phyloP scores from a whole-genome alignment of 2,113 vertebrate species.

The Pogona vitticeps region DNA sequence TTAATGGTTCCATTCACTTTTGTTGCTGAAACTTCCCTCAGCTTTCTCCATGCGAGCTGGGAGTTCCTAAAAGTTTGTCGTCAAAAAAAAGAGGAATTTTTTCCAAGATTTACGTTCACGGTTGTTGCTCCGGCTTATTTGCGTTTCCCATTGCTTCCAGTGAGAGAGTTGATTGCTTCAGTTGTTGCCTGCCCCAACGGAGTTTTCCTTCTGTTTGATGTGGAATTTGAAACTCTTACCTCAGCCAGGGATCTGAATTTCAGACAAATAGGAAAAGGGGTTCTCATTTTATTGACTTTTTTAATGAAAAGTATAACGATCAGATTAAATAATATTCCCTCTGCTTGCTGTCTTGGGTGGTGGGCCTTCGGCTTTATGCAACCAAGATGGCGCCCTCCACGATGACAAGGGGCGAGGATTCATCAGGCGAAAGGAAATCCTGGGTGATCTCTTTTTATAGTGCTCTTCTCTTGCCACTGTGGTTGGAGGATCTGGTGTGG shows the following conservation, averaged over 20 bases:
- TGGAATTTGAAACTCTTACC: background rate
- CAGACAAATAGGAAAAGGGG: background rate
- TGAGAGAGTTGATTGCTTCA: background rate
- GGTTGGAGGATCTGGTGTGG: background rate
- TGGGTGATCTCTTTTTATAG: too few species aligned
- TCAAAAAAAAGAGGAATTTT: too few species aligned
- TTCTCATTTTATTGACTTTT: too few species aligned
- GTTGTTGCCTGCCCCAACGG: background rate
- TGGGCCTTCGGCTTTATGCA: too few species aligned
- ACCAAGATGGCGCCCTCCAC: too few species aligned
- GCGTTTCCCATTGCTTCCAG: background rate
- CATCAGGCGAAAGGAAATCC: background rate
- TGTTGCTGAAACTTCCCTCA: background rate
- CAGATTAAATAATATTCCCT: background rate
- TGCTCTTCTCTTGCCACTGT: background rate
- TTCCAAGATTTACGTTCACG: too few species aligned
- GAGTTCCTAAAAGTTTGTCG: too few species aligned
- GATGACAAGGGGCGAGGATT: background rate
- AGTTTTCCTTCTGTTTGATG: background rate
- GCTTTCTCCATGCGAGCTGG: too few species aligned
- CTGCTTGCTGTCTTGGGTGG: too few species aligned
- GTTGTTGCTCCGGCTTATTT: background rate
- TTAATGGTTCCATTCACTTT: background rate
- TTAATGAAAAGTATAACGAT: background rate
- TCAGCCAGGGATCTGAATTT: background rate